Conservation (phyloP, 2,113 vertebrate species). For the Chinchilla lanigera region DNA sequence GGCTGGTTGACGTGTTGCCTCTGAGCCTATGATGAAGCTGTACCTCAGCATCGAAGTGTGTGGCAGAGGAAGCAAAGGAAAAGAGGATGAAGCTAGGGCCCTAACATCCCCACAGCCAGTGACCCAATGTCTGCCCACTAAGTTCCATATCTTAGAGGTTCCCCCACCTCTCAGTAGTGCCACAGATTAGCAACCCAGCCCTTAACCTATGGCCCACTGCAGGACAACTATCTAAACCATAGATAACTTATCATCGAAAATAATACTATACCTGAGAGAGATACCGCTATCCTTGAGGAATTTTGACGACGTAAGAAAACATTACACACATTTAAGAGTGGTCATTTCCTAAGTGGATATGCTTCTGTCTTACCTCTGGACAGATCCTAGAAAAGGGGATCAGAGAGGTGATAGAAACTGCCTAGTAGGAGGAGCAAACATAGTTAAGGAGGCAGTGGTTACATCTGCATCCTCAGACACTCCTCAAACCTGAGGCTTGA, state of each 20-base stretch:
- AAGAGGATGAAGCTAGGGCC: neutral
- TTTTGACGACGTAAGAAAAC: neutral
- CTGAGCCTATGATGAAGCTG: neutral
- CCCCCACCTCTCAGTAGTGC: neutral
- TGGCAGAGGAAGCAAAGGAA: neutral
- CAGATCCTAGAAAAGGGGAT: neutral
- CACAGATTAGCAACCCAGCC: neutral
- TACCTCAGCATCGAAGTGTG: neutral
- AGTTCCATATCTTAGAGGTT: neutral
- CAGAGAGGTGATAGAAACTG: neutral
- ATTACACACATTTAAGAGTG: neutral
- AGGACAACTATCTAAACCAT: neutral
- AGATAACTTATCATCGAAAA: constrained; percentile 16
- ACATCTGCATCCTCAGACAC: neutral
- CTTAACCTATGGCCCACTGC: neutral
- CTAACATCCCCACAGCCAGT: neutral
- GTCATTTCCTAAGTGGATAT: constrained; percentile 2
- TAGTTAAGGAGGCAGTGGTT: neutral
- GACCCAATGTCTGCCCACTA: neutral
- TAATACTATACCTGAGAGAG: neutral
- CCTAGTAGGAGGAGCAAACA: neutral
- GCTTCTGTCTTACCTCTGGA: neutral
- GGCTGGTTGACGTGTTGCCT: neutral
- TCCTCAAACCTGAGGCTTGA: neutral
- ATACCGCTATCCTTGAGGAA: constrained; percentile 9